phyloP scores from a whole-genome alignment of 2,888 invertebrate species.

The Coelopa pilipes region DNA sequence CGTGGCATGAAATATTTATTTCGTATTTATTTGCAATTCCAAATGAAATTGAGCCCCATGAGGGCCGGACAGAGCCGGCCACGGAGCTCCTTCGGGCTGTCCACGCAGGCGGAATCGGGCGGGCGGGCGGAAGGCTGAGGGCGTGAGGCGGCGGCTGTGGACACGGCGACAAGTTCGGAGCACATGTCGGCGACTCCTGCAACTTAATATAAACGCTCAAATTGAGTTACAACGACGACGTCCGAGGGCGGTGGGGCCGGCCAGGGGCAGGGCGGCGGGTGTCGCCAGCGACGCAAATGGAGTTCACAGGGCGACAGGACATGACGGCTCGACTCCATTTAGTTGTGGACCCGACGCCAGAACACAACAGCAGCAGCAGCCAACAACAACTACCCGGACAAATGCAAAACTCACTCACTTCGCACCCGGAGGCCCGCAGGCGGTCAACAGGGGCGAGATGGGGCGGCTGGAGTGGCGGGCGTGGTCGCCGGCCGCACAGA shows the following conservation, averaged over 20 bases:
- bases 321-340: slow-evolving; percentile 6
- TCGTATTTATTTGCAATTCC: slow-evolving; percentile 7
- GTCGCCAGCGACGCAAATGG: background rate
- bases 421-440: background rate
- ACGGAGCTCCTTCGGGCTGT: too few species aligned
- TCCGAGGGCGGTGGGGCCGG: background rate
- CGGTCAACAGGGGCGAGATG: too few species aligned
- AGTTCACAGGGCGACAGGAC: too few species aligned
- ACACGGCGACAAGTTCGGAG: background rate
- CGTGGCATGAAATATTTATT: slow-evolving; percentile 6
- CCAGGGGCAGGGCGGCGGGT: background rate
- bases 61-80: too few species aligned
- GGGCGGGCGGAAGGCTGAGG: too few species aligned
- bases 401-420: background rate
- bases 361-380: background rate
- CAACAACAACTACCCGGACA: too few species aligned
- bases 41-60: background rate
- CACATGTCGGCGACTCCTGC: slow-evolving; percentile 13
- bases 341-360: background rate
- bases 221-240: slow-evolving; percentile 27
- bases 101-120: too few species aligned
- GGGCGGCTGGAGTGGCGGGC: background rate
- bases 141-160: too few species aligned
- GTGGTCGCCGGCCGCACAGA: background rate
- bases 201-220: slow-evolving; percentile 30